Evolutionary conservation across 2,113 vertebrate species (phyloP), one percentile per base, ranked within the genome.

Genomic region (Cebus imitator): DNA sequence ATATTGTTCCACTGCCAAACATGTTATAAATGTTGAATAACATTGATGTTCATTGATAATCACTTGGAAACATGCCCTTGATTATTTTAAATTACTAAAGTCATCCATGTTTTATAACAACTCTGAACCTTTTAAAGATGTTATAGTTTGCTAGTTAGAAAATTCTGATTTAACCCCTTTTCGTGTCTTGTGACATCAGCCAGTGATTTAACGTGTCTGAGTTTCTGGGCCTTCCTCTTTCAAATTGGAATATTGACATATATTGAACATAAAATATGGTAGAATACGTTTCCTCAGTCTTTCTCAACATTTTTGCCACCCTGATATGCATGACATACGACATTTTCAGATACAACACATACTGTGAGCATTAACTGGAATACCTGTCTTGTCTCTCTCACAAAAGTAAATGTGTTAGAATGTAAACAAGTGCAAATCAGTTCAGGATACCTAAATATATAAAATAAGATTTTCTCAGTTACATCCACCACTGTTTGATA

Each of bases 381-480:
- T 13, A 52, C 5, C 84, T 64, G 1, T n/a, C 9, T 50, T 76
- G 3, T 17, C 18, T 76, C 32, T 95, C 48, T 64, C 48, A 40
- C 17, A 3, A 25, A 75, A 92, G 30, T 37, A 78, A 75, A 75
- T 3, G 81, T 45, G 16, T 91, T 80, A 57, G 17, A 50, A 57
- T 83, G 37, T 52, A 94, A 40, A 91, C 52, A 57, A 87, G 81
- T 75, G 18, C 1, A 16, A 79, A 64, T 16, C 3, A 89, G 66
- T 48, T 93, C 58, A n/a, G 50, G 17, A 45, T 57, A 35, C 25
- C 10, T 45, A 80, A 64, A 70, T 27, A 80, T 48, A 50, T 30
- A 95, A 92, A 92, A 80, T n/a, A 70, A 76, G n/a, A 79, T 94
- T 87, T 55, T 58, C 86, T 95, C 80, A 96, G 81, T 94, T 66